These are phyloP conservation scores for Patiria pectinifera DNA, from an alignment of 53 echinoderm and acorn worm genomes.

Conservation along the genomic window DNA sequence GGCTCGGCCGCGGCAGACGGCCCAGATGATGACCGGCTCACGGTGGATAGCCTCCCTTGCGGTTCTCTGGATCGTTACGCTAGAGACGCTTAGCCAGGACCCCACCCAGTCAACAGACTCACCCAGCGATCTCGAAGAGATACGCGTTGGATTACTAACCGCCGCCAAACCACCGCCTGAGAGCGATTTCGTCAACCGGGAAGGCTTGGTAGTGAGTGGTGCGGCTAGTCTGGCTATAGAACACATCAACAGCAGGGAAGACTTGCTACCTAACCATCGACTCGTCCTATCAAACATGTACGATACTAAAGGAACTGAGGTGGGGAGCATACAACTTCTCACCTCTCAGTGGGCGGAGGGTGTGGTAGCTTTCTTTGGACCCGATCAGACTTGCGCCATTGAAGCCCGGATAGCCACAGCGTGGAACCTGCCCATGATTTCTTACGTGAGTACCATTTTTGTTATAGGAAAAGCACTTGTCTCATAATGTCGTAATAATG, in stretches of 20 bases:
- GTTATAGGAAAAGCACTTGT: background rate
- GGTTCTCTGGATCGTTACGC: constrained; percentile 29
- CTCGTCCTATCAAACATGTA: constrained; percentile 62
- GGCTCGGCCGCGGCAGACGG: background rate
- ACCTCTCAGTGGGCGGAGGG: constrained; percentile 80
- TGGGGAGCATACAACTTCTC: constrained; percentile 68
- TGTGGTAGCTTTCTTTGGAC: constrained; percentile 89
- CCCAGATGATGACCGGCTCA: constrained; percentile 14
- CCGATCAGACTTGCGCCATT: constrained; percentile 79
- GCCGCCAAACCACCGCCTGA: constrained; percentile 9
- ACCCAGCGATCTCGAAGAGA: background rate
- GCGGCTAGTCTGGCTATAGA: constrained; percentile 76
- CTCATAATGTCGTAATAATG: too few species aligned
- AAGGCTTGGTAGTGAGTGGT: constrained; percentile 66
- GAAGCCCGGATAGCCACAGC: constrained; percentile 88
- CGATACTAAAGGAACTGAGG: constrained; percentile 73
- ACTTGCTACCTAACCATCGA: constrained; percentile 73
- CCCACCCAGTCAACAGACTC: background rate
- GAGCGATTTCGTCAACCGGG: background rate
- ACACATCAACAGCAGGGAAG: constrained; percentile 66
- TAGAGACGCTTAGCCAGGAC: background rate
- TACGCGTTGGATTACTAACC: constrained; percentile 54
- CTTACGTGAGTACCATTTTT: constrained; percentile 84
- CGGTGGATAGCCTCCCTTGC: background rate
- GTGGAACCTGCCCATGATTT: constrained; percentile 95